phyloP scores from a whole-genome alignment of 2,888 invertebrate species.

The Dichetophora obliterata region DNA sequence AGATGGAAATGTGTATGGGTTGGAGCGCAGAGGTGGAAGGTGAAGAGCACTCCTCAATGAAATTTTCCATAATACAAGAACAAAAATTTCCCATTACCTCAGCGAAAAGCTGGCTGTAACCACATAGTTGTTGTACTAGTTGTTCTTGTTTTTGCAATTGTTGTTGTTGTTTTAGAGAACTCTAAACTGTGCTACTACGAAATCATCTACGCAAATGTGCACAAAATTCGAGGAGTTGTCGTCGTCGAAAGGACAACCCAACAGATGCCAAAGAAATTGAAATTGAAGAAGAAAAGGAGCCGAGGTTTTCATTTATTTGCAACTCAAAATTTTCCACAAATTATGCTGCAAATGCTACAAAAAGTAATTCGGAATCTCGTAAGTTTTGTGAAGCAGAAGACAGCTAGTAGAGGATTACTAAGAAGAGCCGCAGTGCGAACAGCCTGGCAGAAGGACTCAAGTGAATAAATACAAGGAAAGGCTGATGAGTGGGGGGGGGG shows the following conservation, averaged over 20 bases:
- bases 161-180: background rate
- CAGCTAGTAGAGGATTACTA: background rate
- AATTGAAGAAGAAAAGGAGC: background rate
- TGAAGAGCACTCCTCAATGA: background rate
- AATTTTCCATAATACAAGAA: background rate
- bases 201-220: conserved; percentile 9
- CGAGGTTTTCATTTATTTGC: conserved; percentile 32
- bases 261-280: background rate
- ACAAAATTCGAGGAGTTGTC: conserved; percentile 20
- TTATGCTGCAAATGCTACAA: conserved; percentile 35
- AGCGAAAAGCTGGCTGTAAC: conserved; percentile 12
- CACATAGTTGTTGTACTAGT: background rate
- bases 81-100: conserved; percentile 30
- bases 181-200: background rate
- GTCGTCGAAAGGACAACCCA: conserved; percentile 23
- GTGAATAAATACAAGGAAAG: too few species aligned
- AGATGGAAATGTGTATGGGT: background rate
- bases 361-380: conserved; percentile 35
- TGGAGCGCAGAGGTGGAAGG: background rate
- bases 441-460: background rate
- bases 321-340: conserved; percentile 38
- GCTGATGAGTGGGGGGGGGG: background rate
- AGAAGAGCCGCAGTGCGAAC: background rate
- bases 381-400: conserved; percentile 30
- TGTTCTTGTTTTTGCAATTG: background rate